These are phyloP conservation scores for Melanophora roralis DNA, from an alignment of 2,888 invertebrate species.

Conservation along the genomic window DNA sequence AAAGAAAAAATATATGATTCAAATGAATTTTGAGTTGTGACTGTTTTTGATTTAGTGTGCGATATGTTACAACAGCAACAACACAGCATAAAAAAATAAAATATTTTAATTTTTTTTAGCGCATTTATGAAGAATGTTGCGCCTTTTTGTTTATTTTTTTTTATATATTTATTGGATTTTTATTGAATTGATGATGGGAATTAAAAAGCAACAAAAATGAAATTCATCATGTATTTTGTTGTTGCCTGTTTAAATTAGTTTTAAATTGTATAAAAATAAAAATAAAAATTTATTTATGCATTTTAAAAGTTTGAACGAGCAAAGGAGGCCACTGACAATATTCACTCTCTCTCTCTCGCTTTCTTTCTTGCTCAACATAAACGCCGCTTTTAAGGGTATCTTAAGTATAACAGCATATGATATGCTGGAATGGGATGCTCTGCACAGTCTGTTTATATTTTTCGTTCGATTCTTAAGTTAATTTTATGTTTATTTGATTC, in stretches of 20 bases:
- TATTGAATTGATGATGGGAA: constrained; percentile 55
- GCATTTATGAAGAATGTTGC: constrained; percentile 48
- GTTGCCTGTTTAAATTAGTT: constrained; percentile 58
- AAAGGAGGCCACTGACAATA: constrained; percentile 6
- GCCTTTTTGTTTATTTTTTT: constrained; percentile 17
- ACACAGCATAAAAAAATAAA: constrained; percentile 12
- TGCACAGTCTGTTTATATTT: background rate
- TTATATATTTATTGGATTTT: constrained; percentile 19
- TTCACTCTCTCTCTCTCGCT: constrained; percentile 10
- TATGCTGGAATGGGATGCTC: constrained; percentile 16
- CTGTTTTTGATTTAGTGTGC: too few relatives aligned
- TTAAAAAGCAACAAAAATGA: constrained; percentile 41
- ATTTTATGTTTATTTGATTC: background rate
- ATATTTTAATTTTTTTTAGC: constrained; percentile 53
- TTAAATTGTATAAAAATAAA: constrained; percentile 57
- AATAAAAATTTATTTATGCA: constrained; percentile 55
- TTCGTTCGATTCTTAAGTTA: constrained; percentile 1
- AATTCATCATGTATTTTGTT: constrained; percentile 48
- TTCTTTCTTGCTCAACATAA: constrained; percentile 16
- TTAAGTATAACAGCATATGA: constrained; percentile 32
- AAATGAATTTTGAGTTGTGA: too few relatives aligned
- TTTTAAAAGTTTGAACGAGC: constrained; percentile 43
- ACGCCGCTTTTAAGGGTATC: constrained; percentile 37
- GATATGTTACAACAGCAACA: constrained; percentile 29
- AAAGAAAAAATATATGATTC: too few relatives aligned